These are phyloP conservation scores for Coelinius sp. DNA, from an alignment of 2,888 invertebrate species.

Conservation along the genomic window DNA sequence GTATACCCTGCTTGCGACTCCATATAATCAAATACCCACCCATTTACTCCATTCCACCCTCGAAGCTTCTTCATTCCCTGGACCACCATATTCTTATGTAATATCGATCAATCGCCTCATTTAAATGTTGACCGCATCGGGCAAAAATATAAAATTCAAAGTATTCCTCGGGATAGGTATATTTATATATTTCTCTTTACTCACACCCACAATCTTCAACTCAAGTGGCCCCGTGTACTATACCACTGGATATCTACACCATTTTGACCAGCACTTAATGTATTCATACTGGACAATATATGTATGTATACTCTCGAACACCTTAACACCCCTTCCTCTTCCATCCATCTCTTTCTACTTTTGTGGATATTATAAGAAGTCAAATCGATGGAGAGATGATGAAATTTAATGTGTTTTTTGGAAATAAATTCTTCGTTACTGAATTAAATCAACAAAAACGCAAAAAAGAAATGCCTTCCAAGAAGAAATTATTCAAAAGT, in stretches of 20 bases:
- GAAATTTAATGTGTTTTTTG: too few species aligned
- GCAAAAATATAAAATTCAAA: slow-evolving; percentile 68
- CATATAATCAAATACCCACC: neutral
- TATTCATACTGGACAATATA: slow-evolving; percentile 67
- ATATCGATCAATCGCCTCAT: slow-evolving; percentile 63
- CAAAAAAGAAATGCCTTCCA: too few species aligned
- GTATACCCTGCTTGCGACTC: neutral
- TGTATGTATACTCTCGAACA: slow-evolving; percentile 55
- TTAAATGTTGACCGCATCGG: slow-evolving; percentile 66
- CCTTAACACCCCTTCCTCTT: neutral
- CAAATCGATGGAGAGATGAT: too few species aligned
- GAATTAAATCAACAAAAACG: too few species aligned
- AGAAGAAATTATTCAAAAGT: neutral
- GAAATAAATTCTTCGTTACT: too few species aligned
- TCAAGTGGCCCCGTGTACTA: slow-evolving; percentile 22
- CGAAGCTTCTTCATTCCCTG: neutral
- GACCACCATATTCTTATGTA: slow-evolving; percentile 51
- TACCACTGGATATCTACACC: slow-evolving; percentile 36
- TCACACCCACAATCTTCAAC: slow-evolving; percentile 23
- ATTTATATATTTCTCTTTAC: slow-evolving; percentile 59
- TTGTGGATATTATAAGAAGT: neutral
- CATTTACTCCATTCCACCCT: neutral
- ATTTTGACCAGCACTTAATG: slow-evolving; percentile 55
- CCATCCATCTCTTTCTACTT: neutral
- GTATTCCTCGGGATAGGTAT: slow-evolving; percentile 62